Percentiles rank a stretch among this genome's conserved stretches.
phyloP scores from a whole-genome alignment of 2,113 vertebrate species.

The Epinephelus moara region DNA sequence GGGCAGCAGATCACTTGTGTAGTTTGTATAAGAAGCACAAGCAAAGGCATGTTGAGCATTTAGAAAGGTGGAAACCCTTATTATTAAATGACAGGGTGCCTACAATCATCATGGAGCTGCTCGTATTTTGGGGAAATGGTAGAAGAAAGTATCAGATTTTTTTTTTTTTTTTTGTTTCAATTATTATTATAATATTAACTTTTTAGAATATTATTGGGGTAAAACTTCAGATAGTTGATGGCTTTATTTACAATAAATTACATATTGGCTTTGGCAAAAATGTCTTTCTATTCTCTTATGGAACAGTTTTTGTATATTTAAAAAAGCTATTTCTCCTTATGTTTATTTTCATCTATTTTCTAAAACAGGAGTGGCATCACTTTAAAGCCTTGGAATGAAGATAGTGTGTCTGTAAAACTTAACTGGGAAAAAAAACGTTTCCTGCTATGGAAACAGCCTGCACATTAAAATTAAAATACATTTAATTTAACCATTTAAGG shows the following conservation, averaged over 20 bases:
- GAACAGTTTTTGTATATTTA: neutral
- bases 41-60: constrained; percentile 39
- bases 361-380: neutral
- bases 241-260: neutral
- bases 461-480: neutral
- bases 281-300: neutral
- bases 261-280: neutral
- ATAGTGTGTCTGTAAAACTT: neutral
- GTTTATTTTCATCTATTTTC: neutral
- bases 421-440: neutral
- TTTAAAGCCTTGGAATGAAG: neutral
- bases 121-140: neutral
- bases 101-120: neutral
- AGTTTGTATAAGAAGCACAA: constrained; percentile 62
- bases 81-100: constrained; percentile 11
- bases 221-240: neutral
- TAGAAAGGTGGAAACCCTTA: neutral
- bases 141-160: neutral
- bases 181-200: neutral
- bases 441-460: neutral
- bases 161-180: neutral
- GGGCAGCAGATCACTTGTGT: constrained; percentile 47
- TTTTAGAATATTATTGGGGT: neutral
- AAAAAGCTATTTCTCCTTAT: neutral
- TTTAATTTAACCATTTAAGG: neutral